phyloP scores from a whole-genome alignment of 2,797 vertebrate species.

The Monodelphis domestica region DNA sequence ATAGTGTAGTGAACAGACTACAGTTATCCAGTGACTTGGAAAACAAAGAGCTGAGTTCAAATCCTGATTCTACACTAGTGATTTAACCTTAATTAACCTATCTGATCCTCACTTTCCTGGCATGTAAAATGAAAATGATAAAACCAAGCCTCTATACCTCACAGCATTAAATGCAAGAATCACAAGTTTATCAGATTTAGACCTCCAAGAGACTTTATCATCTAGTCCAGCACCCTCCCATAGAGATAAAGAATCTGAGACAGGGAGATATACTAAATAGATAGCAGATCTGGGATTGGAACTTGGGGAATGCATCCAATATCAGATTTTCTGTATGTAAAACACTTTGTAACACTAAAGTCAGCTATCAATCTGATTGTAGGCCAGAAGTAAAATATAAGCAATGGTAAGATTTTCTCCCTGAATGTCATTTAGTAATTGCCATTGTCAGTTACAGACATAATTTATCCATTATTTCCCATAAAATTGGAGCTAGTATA shows the following conservation, averaged over 20 bases:
- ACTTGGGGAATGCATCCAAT: neutral
- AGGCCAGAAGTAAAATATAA: neutral
- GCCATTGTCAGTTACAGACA: neutral
- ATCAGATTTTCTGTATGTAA: neutral
- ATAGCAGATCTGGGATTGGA: neutral
- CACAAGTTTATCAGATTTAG: neutral
- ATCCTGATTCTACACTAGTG: neutral
- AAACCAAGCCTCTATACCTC: neutral
- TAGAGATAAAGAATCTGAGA: neutral
- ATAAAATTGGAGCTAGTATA: slow-evolving; percentile 39
- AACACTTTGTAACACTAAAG: neutral
- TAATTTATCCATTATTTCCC: slow-evolving; percentile 49
- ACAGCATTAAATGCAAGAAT: neutral
- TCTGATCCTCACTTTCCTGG: neutral
- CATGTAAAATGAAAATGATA: neutral
- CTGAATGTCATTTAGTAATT: neutral
- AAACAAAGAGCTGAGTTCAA: neutral
- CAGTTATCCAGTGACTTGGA: neutral
- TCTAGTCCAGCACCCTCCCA: neutral
- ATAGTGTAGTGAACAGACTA: neutral
- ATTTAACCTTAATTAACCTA: neutral
- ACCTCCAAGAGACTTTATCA: neutral
- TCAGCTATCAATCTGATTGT: neutral
- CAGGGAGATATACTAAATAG: no score
- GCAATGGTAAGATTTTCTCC: neutral